Evolutionary conservation across 2,888 invertebrate species (phyloP).

Genomic region (Seira sanloemensis): DNA sequence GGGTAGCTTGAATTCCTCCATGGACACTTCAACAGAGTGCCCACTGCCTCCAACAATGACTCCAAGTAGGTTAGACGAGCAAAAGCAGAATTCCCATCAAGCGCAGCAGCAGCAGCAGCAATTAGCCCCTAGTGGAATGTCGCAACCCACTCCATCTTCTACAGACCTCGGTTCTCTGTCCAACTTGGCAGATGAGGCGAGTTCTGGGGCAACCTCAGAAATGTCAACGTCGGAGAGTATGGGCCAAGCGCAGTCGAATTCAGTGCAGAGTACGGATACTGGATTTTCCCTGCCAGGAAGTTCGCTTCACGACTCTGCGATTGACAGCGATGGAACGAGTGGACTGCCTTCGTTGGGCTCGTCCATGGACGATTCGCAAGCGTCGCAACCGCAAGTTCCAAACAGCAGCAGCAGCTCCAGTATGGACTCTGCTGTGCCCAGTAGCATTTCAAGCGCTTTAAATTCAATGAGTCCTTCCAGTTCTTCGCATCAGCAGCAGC

Average conservation of each 20-base stretch:
- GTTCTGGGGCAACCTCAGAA: slow-evolving; percentile 55
- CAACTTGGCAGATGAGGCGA: slow-evolving; percentile 45
- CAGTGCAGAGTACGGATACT: slow-evolving; percentile 58
- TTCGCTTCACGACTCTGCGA: slow-evolving; percentile 55
- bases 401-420: slow-evolving; percentile 71
- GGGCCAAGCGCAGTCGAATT: slow-evolving; percentile 52
- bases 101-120: slow-evolving; percentile 25
- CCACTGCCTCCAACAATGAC: slow-evolving; percentile 53
- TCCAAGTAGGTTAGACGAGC: slow-evolving; percentile 45
- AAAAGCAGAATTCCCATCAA: slow-evolving; percentile 46
- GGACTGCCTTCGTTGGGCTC: slow-evolving; percentile 68
- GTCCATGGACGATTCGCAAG: slow-evolving; percentile 63
- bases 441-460: slow-evolving; percentile 75
- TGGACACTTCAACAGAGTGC: slow-evolving; percentile 67
- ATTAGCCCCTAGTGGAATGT: neutral
- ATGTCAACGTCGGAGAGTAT: slow-evolving; percentile 50
- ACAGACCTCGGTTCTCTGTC: slow-evolving; percentile 59
- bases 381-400: slow-evolving; percentile 74
- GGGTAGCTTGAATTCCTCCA: slow-evolving; percentile 65
- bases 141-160: slow-evolving; percentile 73
- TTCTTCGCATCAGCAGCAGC: slow-evolving; percentile 68
- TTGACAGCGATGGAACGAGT: slow-evolving; percentile 57
- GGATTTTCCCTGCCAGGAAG: slow-evolving; percentile 57
- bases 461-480: slow-evolving; percentile 71
- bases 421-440: slow-evolving; percentile 75